These are phyloP conservation scores for Craniophora ligustri DNA, from an alignment of 2,888 invertebrate species.

Conservation along the genomic window DNA sequence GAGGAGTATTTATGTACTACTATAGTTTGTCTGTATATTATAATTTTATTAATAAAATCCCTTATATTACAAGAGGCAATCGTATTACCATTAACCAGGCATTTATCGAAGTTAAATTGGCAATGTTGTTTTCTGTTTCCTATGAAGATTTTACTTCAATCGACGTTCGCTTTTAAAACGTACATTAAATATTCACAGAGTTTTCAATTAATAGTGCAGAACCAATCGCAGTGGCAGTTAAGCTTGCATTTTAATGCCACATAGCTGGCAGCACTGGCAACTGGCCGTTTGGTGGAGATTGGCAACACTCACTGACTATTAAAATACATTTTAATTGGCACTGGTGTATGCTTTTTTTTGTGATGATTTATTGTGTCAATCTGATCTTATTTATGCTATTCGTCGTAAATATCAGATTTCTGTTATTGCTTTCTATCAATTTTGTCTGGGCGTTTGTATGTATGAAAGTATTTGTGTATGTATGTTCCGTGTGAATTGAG, in stretches of 20 bases:
- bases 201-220: slow-evolving; percentile 20
- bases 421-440: too few species aligned
- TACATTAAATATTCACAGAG: neutral
- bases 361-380: neutral
- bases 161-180: neutral
- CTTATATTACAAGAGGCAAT: too few species aligned
- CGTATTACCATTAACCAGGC: too few species aligned
- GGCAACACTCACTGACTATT: slow-evolving; percentile 10
- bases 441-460: too few species aligned
- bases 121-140: too few species aligned
- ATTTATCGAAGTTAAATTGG: too few species aligned
- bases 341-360: neutral
- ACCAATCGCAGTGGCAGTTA: slow-evolving; percentile 24
- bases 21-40: too few species aligned
- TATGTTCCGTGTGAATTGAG: too few species aligned
- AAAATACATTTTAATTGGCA: slow-evolving; percentile 18
- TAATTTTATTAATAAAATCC: too few species aligned
- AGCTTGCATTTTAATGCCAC: slow-evolving; percentile 15
- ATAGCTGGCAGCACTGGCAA: slow-evolving; percentile 16
- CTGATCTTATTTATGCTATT: neutral
- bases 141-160: neutral
- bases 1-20: too few species aligned
- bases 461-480: too few species aligned
- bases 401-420: too few species aligned
- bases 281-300: slow-evolving; percentile 27